Evolutionary conservation across 2,113 vertebrate genomes (phyloP).

Genomic region (Anolis carolinensis): DNA sequence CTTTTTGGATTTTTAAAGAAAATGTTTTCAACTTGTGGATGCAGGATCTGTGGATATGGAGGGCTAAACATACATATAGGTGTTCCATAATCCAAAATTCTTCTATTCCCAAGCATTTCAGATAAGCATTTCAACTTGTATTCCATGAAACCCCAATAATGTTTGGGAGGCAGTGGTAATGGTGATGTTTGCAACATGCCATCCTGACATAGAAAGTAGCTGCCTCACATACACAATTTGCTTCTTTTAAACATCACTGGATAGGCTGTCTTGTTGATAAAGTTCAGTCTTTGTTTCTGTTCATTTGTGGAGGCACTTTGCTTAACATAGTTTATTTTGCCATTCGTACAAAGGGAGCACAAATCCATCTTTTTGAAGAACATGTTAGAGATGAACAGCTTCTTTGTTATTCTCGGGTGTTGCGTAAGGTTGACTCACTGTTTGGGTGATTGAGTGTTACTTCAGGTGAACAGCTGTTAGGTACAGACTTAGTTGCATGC

Average conservation of each 20-base stretch:
- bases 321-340: background rate
- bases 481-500: background rate
- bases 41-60: no score
- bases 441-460: background rate
- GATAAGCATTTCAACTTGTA: no score
- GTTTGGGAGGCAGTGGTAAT: background rate
- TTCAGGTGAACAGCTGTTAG: background rate
- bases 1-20: no score
- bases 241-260: background rate
- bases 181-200: background rate
- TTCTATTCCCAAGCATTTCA: no score
- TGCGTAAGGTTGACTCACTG: background rate
- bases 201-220: background rate
- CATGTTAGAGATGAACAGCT: background rate
- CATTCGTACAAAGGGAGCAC: background rate
- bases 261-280: background rate
- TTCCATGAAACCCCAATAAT: background rate
- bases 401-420: background rate
- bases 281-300: background rate
- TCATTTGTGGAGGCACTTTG: background rate
- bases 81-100: no score
- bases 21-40: no score
- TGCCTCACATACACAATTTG: background rate
- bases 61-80: no score
- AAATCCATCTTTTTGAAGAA: background rate